Evolutionary conservation across 2,113 vertebrate genomes (phyloP), one percentile per base, ranked within the genome.

Genomic region (Microcebus griseorufus): DNA sequence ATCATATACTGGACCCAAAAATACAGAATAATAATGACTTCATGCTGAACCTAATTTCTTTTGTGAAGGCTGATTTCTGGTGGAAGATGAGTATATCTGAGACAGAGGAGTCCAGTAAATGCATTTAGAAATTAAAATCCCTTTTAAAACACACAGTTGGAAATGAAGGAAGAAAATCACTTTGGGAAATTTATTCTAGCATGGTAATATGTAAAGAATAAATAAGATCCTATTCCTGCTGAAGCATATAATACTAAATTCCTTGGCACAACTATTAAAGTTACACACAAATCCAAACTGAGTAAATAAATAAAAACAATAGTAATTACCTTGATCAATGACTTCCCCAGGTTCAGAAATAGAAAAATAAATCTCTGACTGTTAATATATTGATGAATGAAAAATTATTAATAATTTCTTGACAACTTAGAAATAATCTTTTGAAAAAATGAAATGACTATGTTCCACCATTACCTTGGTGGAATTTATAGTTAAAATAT

Each of bases 41-140:
- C 69, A 76, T 70, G 20, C 60, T 58, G 8, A 80, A 67, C 87
- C 58, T 76, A 18, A 89, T 94, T 76, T 97, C 60, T 96, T 97
- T 89, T 83, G 48, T 88, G 67, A 86, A 94, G 51, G 11, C 25
- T 82, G 16, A 79, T 81, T 92, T 91, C 86, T 88, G 27, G 32
- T 53, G 88, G 83, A 92, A n/a, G 14, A 93, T 78, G 25, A 94
- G 6, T 84, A 42, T 85, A n/a, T 64, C 60, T 39, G 67, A 95
- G 53, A 65, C 4, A 86, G n/a, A 20, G 62, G 23, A 65, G 11
- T 58, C 7, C 4, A 92, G 7, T 78, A 92, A 97, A 55, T 85
- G n/a, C 10, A 60, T 92, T 93, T 88, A 85, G 85, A 88, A 94
- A 93, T 80, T 87, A 4, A 34, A 81, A 23, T 62, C 1, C 7